Evolutionary conservation across 2,797 vertebrate species (phyloP).

Genomic region (Hemibagrus guttatus): DNA sequence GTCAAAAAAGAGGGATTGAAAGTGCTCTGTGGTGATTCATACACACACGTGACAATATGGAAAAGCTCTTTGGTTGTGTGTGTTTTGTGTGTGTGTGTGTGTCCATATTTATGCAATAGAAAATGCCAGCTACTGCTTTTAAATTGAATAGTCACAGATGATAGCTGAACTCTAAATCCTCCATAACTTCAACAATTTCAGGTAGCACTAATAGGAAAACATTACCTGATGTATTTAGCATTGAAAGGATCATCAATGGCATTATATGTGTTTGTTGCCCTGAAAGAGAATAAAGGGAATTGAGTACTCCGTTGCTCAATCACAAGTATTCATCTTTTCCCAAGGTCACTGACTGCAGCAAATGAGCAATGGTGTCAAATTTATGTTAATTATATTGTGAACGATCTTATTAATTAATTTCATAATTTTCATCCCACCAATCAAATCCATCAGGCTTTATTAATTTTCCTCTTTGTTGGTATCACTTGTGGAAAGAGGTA

Average conservation of each 20-base stretch:
- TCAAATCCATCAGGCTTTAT: background rate
- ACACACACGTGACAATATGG: background rate
- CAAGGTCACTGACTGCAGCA: constrained; percentile 27
- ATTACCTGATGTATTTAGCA: background rate
- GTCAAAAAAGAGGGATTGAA: background rate
- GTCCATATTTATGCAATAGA: background rate
- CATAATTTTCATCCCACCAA: background rate
- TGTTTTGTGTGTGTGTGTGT: background rate
- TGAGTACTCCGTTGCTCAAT: background rate
- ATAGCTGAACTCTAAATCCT: background rate
- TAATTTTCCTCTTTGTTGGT: background rate
- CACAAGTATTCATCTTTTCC: background rate
- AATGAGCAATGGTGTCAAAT: background rate
- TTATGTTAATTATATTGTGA: background rate
- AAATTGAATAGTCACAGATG: constrained; percentile 5
- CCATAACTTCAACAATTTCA: background rate
- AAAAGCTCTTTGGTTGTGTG: background rate
- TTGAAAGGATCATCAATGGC: background rate
- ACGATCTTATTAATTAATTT: background rate
- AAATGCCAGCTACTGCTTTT: background rate
- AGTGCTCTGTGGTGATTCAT: background rate
- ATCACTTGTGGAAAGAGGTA: background rate
- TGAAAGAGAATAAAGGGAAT: background rate
- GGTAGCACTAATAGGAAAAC: background rate
- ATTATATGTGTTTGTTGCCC: background rate